These are phyloP conservation scores for Carassius carassius DNA, from an alignment of 2,113 vertebrate genomes.

Conservation along the genomic window DNA sequence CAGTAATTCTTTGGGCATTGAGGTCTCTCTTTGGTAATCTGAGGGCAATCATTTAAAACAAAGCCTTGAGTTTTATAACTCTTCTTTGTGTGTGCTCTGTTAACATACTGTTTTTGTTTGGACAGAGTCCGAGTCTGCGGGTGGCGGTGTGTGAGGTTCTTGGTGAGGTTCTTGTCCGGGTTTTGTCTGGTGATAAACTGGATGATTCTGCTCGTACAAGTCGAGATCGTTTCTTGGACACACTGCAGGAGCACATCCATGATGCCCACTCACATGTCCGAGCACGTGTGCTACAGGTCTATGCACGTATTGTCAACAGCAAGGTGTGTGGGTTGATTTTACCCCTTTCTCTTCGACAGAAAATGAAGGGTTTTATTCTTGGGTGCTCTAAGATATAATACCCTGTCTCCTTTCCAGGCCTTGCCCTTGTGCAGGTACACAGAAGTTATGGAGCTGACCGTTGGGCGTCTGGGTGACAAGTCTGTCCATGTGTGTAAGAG, in stretches of 20 bases:
- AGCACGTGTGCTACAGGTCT: slow-evolving; percentile 87
- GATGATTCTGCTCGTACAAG: slow-evolving; percentile 81
- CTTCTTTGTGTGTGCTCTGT: background rate
- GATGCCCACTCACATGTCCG: slow-evolving; percentile 86
- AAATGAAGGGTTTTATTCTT: background rate
- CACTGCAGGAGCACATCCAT: slow-evolving; percentile 85
- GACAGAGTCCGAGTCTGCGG: slow-evolving; percentile 85
- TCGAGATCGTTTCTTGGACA: slow-evolving; percentile 87
- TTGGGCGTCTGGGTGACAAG: slow-evolving; percentile 89
- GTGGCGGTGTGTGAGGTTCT: slow-evolving; percentile 87
- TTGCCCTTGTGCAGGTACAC: slow-evolving; percentile 88
- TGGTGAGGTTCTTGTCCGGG: slow-evolving; percentile 83
- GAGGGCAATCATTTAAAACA: slow-evolving; percentile 20
- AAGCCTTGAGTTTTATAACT: background rate
- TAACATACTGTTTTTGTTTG: background rate
- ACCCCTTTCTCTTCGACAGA: background rate
- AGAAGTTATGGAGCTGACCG: slow-evolving; percentile 84
- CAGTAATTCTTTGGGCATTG: slow-evolving; percentile 40
- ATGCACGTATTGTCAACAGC: slow-evolving; percentile 84
- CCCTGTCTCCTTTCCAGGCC: slow-evolving; percentile 69
- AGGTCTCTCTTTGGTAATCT: slow-evolving; percentile 52
- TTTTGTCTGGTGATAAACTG: slow-evolving; percentile 85
- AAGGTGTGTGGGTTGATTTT: slow-evolving; percentile 73
- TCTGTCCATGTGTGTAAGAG: slow-evolving; percentile 90
- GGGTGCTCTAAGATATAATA: background rate